phyloP scores from a whole-genome alignment of 2,888 invertebrate species.

The Tolmerus cingulatus region DNA sequence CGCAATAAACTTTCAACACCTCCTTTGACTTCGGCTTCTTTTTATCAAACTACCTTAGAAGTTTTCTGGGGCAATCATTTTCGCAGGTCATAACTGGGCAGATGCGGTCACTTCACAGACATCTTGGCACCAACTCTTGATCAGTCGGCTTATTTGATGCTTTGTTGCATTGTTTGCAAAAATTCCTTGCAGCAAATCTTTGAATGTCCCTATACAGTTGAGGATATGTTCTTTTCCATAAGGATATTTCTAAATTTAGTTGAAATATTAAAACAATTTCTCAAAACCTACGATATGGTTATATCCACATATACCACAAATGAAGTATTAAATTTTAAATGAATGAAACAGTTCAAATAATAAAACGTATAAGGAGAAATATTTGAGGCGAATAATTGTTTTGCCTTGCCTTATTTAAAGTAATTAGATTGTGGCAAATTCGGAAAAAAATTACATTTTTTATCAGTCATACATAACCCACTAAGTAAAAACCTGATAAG shows the following conservation, averaged over 20 bases:
- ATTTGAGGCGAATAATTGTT: not conserved
- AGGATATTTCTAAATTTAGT: not conserved
- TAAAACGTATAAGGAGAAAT: not conserved
- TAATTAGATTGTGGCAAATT: not conserved
- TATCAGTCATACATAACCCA: not conserved
- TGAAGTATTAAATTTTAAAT: too few relatives aligned
- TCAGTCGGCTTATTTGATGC: constrained; percentile 19
- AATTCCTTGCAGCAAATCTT: not conserved
- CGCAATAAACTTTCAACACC: constrained; percentile 38
- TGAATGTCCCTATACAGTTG: not conserved
- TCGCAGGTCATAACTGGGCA: constrained; percentile 22
- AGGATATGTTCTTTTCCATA: not conserved
- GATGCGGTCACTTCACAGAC: constrained; percentile 36
- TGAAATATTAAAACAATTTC: not conserved
- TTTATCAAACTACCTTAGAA: constrained; percentile 12
- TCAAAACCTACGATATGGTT: too few relatives aligned
- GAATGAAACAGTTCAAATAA: not conserved
- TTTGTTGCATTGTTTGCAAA: not conserved
- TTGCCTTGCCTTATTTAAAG: not conserved
- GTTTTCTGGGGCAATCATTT: constrained; percentile 11
- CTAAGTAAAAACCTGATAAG: not conserved
- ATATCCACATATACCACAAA: too few relatives aligned
- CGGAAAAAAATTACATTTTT: not conserved
- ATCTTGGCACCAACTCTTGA: constrained; percentile 11
- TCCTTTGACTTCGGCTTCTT: not conserved